Base-by-base conservation (phyloP, 2,888 invertebrate species). In the Papilio protenor region DNA sequence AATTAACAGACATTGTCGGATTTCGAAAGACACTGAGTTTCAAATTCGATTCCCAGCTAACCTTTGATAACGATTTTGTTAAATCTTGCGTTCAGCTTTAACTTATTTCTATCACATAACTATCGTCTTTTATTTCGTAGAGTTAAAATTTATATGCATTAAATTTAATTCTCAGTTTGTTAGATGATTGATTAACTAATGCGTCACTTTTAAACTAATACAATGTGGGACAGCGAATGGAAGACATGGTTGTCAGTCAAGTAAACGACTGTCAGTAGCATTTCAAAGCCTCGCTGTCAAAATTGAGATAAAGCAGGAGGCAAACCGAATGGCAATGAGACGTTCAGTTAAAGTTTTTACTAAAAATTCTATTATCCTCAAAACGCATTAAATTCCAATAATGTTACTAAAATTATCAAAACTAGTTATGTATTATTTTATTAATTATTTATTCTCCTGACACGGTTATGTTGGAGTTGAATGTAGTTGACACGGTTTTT, bases 171-270 rank as follows among this genome's bases (percentile, higher is more conserved):
- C 14, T 12, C 23, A 14, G 0, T 23, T 59, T 59, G 11, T 27
- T 61, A 16, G 16, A 61, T 33, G 6, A 27, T 76, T 76, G 40
- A 23, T 72, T 45, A 77, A 79, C 11, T 61, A 82, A 79, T 81
- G 79, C 61, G 77, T 78, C 79, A 81, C 82, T 83, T 85, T 83
- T 85, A 82, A 83, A 84, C 81, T 82, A 75, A 27, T n/a, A 89
- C 87, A 88, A 89, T 85, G 18, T 80, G 82, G 80, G 79, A 85
- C 85, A 87, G 84, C 86, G 73, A 77, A 69, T 73, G 85, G 84
- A 86, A 83, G 84, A 84, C 82, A 92, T 87, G 92, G 83, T 79
- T 92, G 92, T 89, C 93, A 89, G 81, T 92, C 90, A 91, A 27
- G 33, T 47, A 79, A 73, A 79, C 81, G 80, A 82, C 85, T 86